Conservation (phyloP, 2,888 invertebrate genomes). For the Margaritifera margaritifera region DNA sequence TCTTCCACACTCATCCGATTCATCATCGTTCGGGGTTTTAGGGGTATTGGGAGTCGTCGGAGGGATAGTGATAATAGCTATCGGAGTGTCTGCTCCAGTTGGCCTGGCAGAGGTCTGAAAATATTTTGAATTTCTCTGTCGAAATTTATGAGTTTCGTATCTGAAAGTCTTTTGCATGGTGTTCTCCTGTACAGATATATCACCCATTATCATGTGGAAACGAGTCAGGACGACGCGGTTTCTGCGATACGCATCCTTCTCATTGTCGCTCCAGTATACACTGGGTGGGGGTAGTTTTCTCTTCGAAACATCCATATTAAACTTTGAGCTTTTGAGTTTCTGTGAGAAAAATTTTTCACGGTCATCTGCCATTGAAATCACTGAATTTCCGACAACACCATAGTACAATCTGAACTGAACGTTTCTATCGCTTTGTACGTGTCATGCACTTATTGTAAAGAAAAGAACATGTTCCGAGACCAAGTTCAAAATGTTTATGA, state of each 20-base stretch:
- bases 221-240: constrained; percentile 43
- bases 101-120: not conserved
- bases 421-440: too few relatives aligned
- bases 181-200: constrained; percentile 31
- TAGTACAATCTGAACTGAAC: too few relatives aligned
- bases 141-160: constrained; percentile 42
- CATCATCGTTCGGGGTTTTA: constrained; percentile 2
- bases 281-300: constrained; percentile 23
- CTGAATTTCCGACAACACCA: too few relatives aligned
- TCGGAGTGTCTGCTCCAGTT: too few relatives aligned
- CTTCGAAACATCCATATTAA: not conserved
- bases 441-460: too few relatives aligned
- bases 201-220: constrained; percentile 38
- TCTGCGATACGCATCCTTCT: constrained; percentile 41
- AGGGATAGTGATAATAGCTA: not conserved
- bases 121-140: constrained; percentile 25
- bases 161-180: constrained; percentile 28
- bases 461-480: too few relatives aligned
- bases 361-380: too few relatives aligned
- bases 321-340: too few relatives aligned
- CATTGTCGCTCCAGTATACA: constrained; percentile 46
- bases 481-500: too few relatives aligned
- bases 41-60: not conserved
- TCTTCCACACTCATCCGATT: constrained; percentile 5
- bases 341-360: too few relatives aligned